These are phyloP conservation scores for Conger conger DNA, from an alignment of 2,113 vertebrate genomes.

Conservation along the genomic window DNA sequence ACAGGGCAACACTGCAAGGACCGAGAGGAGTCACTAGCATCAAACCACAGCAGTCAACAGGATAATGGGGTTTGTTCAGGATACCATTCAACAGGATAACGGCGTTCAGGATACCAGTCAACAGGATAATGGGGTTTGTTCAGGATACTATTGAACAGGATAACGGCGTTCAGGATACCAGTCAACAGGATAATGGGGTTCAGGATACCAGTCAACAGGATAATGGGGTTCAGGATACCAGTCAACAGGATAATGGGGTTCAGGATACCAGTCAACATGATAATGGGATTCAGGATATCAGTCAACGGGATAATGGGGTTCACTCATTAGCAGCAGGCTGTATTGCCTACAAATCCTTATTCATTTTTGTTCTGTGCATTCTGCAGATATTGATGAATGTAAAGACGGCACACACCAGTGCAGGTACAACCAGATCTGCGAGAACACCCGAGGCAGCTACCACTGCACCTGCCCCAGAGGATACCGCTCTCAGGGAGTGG, in stretches of 20 bases:
- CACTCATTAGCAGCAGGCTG: not conserved
- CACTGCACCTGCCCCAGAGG: conserved; percentile 87
- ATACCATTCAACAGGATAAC: no score
- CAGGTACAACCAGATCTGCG: conserved; percentile 92
- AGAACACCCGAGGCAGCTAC: conserved; percentile 90
- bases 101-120: no score
- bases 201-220: no score
- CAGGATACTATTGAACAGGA: no score
- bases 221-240: no score
- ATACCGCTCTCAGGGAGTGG: conserved; percentile 82
- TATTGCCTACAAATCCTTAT: not conserved
- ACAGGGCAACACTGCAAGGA: not conserved
- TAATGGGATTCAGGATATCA: no score
- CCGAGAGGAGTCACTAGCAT: not conserved
- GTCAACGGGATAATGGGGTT: not conserved
- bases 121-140: not conserved
- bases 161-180: no score
- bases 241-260: no score
- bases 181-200: no score
- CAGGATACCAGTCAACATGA: no score
- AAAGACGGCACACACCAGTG: conserved; percentile 87
- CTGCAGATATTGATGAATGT: conserved; percentile 90
- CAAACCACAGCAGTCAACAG: not conserved
- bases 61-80: not conserved
- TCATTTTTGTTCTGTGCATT: conserved; percentile 21